Percentiles rank a stretch among this genome's conserved stretches.
These are phyloP conservation scores for Spisula solida DNA, from an alignment of 2,888 invertebrate genomes.

Conservation along the genomic window DNA sequence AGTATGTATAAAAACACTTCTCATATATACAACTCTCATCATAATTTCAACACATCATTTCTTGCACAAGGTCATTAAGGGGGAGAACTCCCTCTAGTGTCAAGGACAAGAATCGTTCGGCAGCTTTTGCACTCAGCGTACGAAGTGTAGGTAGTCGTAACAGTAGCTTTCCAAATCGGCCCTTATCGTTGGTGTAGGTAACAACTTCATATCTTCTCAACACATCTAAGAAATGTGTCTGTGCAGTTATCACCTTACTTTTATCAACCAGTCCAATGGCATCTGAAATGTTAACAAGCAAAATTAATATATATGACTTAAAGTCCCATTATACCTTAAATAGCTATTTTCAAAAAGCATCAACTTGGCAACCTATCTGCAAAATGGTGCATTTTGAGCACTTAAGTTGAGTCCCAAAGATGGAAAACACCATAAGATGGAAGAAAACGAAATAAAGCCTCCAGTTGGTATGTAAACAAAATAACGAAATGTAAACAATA, in stretches of 20 bases:
- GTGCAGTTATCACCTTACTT: conserved; percentile 80
- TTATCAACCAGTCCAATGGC: conserved; percentile 86
- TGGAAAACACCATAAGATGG: no score
- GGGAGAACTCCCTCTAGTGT: conserved; percentile 86
- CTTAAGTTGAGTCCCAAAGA: no score
- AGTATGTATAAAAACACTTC: no score
- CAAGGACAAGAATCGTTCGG: conserved; percentile 85
- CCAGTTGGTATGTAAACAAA: no score
- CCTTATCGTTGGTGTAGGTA: conserved; percentile 80
- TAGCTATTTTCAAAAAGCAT: no score
- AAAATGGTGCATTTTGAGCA: no score
- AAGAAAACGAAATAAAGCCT: no score
- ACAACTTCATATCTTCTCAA: conserved; percentile 83
- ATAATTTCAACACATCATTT: conserved; percentile 84
- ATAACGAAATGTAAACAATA: no score
- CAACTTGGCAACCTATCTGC: no score
- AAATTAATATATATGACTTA: no score
- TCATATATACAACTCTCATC: background rate
- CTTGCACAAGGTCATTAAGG: conserved; percentile 86
- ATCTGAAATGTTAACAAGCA: conserved; percentile 78
- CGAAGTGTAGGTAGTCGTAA: conserved; percentile 86
- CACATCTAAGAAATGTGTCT: conserved; percentile 85
- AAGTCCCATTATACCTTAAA: no score
- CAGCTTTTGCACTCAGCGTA: conserved; percentile 87
- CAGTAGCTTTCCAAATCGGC: conserved; percentile 85